Conservation (phyloP, 2,797 vertebrate genomes). For the Ibycter americanus region DNA sequence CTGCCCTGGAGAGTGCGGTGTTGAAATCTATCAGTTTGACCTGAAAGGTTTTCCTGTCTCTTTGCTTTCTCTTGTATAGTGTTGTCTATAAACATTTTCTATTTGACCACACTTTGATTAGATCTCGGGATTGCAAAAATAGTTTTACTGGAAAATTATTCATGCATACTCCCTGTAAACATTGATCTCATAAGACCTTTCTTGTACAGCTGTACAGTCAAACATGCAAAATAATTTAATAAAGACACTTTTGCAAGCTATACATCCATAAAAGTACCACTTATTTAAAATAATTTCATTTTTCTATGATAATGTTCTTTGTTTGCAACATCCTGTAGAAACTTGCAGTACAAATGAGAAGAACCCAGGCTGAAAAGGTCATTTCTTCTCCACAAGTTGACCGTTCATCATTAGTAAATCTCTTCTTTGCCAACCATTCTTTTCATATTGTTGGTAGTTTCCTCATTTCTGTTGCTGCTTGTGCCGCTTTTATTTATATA, state of each 20-base stretch:
- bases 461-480: conserved; percentile 28
- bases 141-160: background rate
- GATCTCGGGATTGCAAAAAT: background rate
- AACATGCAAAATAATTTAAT: conserved; percentile 52
- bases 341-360: background rate
- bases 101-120: background rate
- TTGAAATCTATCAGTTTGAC: background rate
- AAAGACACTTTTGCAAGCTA: conserved; percentile 34
- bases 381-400: background rate
- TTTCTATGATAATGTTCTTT: background rate
- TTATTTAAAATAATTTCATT: background rate
- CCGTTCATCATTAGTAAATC: background rate
- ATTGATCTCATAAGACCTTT: background rate
- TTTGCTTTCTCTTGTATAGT: conserved; percentile 3
- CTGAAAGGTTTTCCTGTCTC: conserved; percentile 1
- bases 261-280: background rate
- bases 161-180: background rate
- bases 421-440: background rate
- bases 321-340: background rate
- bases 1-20: background rate
- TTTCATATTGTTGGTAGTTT: background rate
- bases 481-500: conserved; percentile 23
- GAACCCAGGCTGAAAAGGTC: background rate
- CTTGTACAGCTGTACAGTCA: conserved; percentile 49
- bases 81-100: background rate